These are phyloP conservation scores for Cherax quadricarinatus DNA, from an alignment of 1,140 invertebrate species.

Conservation along the genomic window DNA sequence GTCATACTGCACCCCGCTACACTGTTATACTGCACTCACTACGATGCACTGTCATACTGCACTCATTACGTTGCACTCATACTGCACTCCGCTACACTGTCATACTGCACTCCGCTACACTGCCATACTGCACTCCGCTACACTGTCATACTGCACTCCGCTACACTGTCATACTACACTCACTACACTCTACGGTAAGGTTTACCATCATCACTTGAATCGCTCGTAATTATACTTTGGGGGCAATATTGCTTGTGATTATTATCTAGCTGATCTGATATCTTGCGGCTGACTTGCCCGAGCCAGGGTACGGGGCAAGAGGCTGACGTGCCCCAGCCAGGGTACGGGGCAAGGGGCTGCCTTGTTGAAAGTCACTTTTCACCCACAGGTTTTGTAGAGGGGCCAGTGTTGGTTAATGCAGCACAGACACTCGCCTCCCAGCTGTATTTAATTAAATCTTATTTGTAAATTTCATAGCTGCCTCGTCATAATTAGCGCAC, in stretches of 20 bases:
- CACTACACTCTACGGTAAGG: not conserved
- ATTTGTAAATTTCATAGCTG: not conserved
- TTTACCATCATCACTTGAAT: not conserved
- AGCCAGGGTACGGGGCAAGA: not conserved
- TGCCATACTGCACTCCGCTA: too few relatives aligned
- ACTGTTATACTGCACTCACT: too few relatives aligned
- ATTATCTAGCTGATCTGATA: conserved; percentile 24
- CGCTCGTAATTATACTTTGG: conserved; percentile 33
- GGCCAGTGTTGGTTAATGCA: not conserved
- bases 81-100: too few relatives aligned
- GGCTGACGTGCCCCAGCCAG: not conserved
- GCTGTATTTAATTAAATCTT: not conserved
- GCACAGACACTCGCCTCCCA: not conserved
- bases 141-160: too few relatives aligned
- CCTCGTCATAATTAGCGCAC: not conserved
- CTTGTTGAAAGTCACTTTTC: not conserved
- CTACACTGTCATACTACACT: too few relatives aligned
- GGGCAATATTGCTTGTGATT: conserved; percentile 10
- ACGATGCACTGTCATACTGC: too few relatives aligned
- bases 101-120: too few relatives aligned
- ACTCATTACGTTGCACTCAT: too few relatives aligned
- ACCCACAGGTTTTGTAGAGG: not conserved
- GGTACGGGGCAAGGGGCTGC: not conserved
- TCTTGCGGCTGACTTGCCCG: conserved; percentile 33
- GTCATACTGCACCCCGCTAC: too few relatives aligned